Percentiles rank a stretch among this genome's conserved stretches.
These are phyloP conservation scores for Ceratina australensis DNA, from an alignment of 1,140 invertebrate genomes.

Conservation along the genomic window DNA sequence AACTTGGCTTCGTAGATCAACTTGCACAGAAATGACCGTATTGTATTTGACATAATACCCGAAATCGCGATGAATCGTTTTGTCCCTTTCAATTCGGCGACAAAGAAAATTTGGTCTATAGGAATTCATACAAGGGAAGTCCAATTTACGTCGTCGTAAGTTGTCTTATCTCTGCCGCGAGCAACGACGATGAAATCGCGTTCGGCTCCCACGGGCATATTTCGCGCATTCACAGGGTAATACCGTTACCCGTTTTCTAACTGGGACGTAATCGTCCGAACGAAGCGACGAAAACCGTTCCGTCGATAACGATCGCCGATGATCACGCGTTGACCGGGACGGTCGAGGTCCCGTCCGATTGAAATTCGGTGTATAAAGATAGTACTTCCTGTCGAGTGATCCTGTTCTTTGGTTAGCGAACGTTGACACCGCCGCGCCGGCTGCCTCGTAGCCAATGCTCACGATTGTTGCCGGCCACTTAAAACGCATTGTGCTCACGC, in stretches of 20 bases:
- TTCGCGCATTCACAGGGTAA: neutral
- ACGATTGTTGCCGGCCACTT: slow-evolving; percentile 33
- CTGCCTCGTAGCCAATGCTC: neutral
- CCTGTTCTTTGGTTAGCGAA: slow-evolving; percentile 51
- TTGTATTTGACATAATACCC: neutral
- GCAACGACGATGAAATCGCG: too few species aligned
- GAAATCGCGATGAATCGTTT: neutral
- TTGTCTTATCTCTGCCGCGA: neutral
- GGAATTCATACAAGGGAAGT: neutral
- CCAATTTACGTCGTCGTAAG: too few species aligned
- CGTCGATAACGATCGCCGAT: slow-evolving; percentile 6
- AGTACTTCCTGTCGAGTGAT: slow-evolving; percentile 52
- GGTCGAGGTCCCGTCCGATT: slow-evolving; percentile 42
- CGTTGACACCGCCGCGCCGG: slow-evolving; percentile 53
- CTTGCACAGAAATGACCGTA: neutral
- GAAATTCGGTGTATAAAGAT: slow-evolving; percentile 62
- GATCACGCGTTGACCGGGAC: slow-evolving; percentile 46
- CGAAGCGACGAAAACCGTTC: neutral
- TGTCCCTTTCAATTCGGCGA: neutral
- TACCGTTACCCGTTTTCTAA: slow-evolving; percentile 23
- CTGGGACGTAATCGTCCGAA: neutral
- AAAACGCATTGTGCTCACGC: slow-evolving; percentile 21
- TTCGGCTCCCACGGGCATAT: neutral
- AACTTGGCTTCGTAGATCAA: slow-evolving; percentile 1
- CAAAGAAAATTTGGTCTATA: neutral